A percentile compares a stretch with the other conserved stretches of the same genome.
Conservation (phyloP, 2,113 vertebrate genomes). For the Carollia perspicillata region DNA sequence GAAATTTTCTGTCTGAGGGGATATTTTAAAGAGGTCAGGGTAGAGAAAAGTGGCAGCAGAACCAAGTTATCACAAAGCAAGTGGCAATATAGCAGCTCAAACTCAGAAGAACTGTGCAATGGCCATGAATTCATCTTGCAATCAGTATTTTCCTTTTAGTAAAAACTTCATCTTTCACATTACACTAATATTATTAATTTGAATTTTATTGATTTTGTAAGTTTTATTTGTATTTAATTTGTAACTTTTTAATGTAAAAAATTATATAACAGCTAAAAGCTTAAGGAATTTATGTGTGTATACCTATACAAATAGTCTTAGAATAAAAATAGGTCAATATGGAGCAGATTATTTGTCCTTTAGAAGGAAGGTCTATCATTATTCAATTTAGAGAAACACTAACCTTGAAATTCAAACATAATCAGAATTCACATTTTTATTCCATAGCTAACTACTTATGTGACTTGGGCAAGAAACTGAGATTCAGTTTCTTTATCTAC, state of each 20-base stretch:
- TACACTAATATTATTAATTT: constrained; percentile 10
- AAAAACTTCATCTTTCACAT: constrained; percentile 4
- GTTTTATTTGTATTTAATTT: constrained; percentile 1
- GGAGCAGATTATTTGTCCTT: constrained; percentile 8
- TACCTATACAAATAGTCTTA: not conserved
- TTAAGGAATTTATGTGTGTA: not conserved
- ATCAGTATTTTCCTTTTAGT: not conserved
- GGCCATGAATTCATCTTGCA: not conserved
- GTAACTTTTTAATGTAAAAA: not conserved
- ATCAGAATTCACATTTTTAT: constrained; percentile 23
- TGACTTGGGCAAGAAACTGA: not conserved
- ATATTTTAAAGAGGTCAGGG: not conserved
- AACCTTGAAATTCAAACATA: constrained; percentile 19
- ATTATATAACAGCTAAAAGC: not conserved
- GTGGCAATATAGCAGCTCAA: not conserved
- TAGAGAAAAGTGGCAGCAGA: not conserved
- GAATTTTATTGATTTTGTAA: not conserved
- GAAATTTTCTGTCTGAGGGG: not conserved
- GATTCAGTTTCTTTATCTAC: not conserved
- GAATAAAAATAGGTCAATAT: constrained; percentile 5
- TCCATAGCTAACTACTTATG: not conserved
- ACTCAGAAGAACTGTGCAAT: not conserved
- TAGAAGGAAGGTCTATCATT: constrained; percentile 12
- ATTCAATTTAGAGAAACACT: constrained; percentile 23
- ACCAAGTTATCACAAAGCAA: not conserved